Evolutionary conservation across 2,797 vertebrate species (phyloP).

Genomic region (Orientallactaga sibirica): DNA sequence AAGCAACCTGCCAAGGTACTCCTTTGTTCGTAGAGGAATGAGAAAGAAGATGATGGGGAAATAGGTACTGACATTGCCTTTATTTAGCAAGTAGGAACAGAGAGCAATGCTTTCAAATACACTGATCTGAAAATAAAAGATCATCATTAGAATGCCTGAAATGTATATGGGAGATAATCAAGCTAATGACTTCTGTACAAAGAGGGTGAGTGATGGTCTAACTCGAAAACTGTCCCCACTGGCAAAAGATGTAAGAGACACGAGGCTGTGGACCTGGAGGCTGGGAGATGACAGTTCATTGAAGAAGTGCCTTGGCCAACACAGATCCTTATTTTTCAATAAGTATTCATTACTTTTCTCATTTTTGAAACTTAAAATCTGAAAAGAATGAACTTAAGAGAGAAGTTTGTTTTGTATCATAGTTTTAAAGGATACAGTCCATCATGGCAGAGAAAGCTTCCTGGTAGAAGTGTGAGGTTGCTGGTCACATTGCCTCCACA

Average conservation of each 20-base stretch:
- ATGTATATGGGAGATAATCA: background rate
- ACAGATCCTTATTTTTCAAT: background rate
- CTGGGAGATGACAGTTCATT: slow-evolving; percentile 40
- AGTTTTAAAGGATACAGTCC: no score
- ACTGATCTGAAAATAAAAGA: slow-evolving; percentile 46
- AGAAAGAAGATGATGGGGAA: background rate
- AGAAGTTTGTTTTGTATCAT: no score
- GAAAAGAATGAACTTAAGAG: no score
- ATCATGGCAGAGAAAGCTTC: no score
- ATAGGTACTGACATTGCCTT: slow-evolving; percentile 54
- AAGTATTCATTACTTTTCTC: no score
- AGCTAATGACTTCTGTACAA: slow-evolving; percentile 31
- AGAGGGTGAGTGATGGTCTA: background rate
- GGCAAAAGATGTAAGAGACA: slow-evolving; percentile 40
- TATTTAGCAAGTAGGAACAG: slow-evolving; percentile 41
- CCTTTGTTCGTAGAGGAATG: background rate
- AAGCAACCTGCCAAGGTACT: slow-evolving; percentile 63
- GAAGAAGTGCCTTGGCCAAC: background rate
- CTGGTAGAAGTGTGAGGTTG: no score
- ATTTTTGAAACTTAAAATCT: no score
- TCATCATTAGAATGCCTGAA: slow-evolving; percentile 13
- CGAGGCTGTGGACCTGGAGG: slow-evolving; percentile 41
- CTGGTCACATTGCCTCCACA: no score
- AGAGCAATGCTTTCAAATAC: slow-evolving; percentile 58
- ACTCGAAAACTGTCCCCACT: slow-evolving; percentile 27